Evolutionary conservation across 2,797 vertebrate species (phyloP), one percentile per base, ranked within the genome.

Genomic region (Acanthornis magna): DNA sequence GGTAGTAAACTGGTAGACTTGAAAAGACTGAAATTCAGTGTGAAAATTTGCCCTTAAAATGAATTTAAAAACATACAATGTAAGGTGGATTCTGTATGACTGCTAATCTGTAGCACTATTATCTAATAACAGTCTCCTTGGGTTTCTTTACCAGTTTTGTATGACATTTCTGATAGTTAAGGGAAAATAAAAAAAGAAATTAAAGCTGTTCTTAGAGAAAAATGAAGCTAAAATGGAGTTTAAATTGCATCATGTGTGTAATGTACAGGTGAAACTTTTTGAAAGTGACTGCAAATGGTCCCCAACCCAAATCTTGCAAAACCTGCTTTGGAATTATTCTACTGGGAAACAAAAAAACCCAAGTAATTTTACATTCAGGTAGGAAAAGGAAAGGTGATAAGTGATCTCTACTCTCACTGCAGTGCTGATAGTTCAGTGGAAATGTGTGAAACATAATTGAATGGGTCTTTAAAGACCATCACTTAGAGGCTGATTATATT

Each of bases 141-240:
- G 72, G 36, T 89, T 91, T 85, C 84, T 88, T 89, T 78, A 60
- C 75, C 36, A 83, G 63, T 60, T 75, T 89, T 53, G 23, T 51
- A 74, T 93, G 92, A 88, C 79, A 78, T 85, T 94, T 91, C 73
- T 92, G 89, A 94, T 68, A 81, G 79, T 55, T 94, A 85, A 83
- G 30, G 54, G 55, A 94, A 96, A 93, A 96, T 45, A 85, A 72
- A 93, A 77, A 78, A 85, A 72, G 34, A 82, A 94, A 85, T 42
- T 91, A 91, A 93, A 74, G 16, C 9, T 73, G 7, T 70, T 95
- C 47, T 65, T 60, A 70, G 70, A 70, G 40, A 85, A 83, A 95
- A 95, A 80, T 0, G 5, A 91, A 85, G 61, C 48, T 82, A 91
- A 89, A 95, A 63, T 20, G 7, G 75, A 92, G 43, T 75, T 94